Conservation (phyloP, 2,797 vertebrate species). For the Ctenopoma multispine region DNA sequence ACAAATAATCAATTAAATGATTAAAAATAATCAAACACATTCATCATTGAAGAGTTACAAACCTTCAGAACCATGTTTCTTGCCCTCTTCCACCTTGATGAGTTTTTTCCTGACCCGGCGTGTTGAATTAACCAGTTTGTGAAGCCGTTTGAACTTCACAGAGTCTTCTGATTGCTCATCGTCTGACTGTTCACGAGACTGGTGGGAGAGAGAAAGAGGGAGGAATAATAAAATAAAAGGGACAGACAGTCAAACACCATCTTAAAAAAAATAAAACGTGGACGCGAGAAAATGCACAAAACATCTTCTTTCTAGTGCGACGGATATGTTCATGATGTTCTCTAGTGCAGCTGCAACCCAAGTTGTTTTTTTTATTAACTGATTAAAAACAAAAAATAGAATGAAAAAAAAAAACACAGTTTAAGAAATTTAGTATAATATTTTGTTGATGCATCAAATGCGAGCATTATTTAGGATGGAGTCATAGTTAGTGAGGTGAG, state of each 20-base stretch:
- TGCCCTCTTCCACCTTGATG: conserved; percentile 97
- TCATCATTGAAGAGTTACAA: conserved; percentile 42
- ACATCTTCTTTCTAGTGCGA: neutral
- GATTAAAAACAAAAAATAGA: neutral
- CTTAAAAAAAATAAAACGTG: neutral
- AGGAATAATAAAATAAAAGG: conserved; percentile 26
- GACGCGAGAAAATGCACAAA: neutral
- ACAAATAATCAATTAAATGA: conserved; percentile 5
- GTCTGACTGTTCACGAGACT: conserved; percentile 98
- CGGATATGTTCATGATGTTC: no score
- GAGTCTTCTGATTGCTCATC: conserved; percentile 98
- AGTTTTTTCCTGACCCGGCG: conserved; percentile 97
- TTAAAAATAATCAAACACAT: neutral
- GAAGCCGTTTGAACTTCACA: conserved; percentile 97
- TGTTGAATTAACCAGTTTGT: conserved; percentile 98
- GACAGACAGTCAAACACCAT: neutral
- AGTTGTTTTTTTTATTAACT: neutral
- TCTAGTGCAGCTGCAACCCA: neutral
- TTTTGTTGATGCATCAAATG: conserved; percentile 35
- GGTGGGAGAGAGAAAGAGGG: conserved; percentile 43
- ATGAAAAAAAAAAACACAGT: conserved; percentile 16
- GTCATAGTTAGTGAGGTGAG: conserved; percentile 79
- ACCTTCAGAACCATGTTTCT: conserved; percentile 94
- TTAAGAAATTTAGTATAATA: conserved; percentile 5
- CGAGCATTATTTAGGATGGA: conserved; percentile 58